These are phyloP conservation scores for Mohoua ochrocephala DNA, from an alignment of 2,113 vertebrate genomes.

Conservation along the genomic window DNA sequence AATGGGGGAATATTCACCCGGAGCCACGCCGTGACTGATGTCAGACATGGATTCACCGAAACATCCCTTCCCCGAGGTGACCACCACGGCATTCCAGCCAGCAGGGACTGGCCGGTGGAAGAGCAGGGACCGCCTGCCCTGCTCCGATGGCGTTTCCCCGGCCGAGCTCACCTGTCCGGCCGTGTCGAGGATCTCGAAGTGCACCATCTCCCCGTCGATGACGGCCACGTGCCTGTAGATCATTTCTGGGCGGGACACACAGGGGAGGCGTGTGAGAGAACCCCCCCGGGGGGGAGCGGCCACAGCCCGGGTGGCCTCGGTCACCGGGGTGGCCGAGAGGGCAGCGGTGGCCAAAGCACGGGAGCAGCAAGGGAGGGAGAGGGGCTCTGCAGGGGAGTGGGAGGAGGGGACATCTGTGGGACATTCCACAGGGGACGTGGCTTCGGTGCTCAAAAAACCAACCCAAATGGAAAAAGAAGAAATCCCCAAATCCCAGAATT, in stretches of 20 bases:
- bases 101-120: background rate
- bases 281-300: accelerated
- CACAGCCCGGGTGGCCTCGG: accelerated
- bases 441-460: background rate
- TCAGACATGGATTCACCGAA: background rate
- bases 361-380: background rate
- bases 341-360: accelerated
- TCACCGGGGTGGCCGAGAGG: background rate
- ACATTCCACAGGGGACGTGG: accelerated
- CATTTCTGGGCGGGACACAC: slow-evolving; percentile 66
- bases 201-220: slow-evolving; percentile 74
- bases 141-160: accelerated
- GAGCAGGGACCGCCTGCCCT: background rate
- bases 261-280: background rate
- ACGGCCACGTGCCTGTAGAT: slow-evolving; percentile 76
- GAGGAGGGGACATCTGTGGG: background rate
- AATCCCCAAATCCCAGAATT: background rate
- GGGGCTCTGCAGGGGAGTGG: background rate
- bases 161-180: slow-evolving; percentile 73
- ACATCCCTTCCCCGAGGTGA: background rate
- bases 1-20: accelerated
- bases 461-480: background rate
- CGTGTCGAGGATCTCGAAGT: slow-evolving; percentile 79
- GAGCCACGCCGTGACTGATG: background rate
- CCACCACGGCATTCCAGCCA: accelerated